A percentile compares a stretch with the other conserved stretches of the same genome.
Evolutionary conservation across 2,797 vertebrate species (phyloP).

Genomic region (Anniella stebbinsi): DNA sequence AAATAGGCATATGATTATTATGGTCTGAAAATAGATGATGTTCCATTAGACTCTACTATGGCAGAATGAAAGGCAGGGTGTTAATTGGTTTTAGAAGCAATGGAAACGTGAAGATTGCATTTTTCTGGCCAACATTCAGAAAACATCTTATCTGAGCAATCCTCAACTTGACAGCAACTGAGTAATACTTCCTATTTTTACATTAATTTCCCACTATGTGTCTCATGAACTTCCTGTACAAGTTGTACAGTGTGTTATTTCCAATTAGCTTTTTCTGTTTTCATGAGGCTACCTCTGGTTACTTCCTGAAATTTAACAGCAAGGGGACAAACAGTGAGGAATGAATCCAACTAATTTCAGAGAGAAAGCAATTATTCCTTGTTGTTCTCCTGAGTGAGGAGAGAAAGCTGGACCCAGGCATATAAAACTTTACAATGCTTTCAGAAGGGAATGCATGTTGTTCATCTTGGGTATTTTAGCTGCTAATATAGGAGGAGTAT

Average conservation of each 20-base stretch:
- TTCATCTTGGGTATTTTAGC: conserved; percentile 16
- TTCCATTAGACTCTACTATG: conserved; percentile 33
- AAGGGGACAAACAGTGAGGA: conserved; percentile 27
- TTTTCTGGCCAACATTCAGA: conserved; percentile 54
- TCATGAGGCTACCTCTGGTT: conserved; percentile 4
- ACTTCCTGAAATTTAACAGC: conserved; percentile 24
- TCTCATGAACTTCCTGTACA: conserved; percentile 36
- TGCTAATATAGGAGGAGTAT: conserved; percentile 33
- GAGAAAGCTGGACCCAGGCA: conserved; percentile 22
- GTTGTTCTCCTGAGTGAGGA: background rate
- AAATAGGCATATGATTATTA: background rate
- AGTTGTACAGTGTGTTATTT: conserved; percentile 40
- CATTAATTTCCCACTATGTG: conserved; percentile 18
- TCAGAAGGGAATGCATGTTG: conserved; percentile 21
- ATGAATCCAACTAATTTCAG: conserved; percentile 32
- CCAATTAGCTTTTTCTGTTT: background rate
- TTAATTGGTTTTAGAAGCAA: conserved; percentile 50
- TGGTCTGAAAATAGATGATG: background rate
- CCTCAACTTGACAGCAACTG: conserved; percentile 34
- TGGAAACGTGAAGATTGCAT: conserved; percentile 55
- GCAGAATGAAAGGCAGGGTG: conserved; percentile 36
- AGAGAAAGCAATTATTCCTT: conserved; percentile 16
- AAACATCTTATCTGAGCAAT: conserved; percentile 52
- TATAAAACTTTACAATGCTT: conserved; percentile 28
- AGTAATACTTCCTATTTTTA: conserved; percentile 38